phyloP scores from a whole-genome alignment of 2,113 vertebrate genomes.

The Scalopus aquaticus region DNA sequence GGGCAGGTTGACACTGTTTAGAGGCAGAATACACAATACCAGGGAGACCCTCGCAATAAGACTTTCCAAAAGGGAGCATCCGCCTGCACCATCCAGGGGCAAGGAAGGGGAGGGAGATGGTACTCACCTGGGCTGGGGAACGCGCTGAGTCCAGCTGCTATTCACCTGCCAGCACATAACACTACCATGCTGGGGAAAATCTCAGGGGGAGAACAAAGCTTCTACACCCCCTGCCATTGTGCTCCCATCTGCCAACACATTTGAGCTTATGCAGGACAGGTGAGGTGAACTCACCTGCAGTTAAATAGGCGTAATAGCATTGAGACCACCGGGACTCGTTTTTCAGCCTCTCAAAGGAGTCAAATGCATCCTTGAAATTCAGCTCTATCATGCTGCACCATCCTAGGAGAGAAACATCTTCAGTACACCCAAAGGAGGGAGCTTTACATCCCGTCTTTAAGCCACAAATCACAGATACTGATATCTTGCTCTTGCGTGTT shows the following conservation, averaged over 20 bases:
- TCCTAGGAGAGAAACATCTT: conserved; percentile 84
- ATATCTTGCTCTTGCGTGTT: background rate
- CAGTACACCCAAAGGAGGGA: background rate
- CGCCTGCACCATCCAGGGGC: accelerated
- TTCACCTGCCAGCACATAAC: background rate
- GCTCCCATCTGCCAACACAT: accelerated
- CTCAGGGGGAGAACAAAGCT: accelerated
- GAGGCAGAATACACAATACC: background rate
- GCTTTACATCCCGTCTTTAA: accelerated
- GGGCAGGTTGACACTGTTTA: background rate
- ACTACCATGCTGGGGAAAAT: too few relatives aligned
- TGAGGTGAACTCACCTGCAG: conserved; percentile 88
- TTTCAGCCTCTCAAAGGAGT: conserved; percentile 96
- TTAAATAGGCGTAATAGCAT: conserved; percentile 98
- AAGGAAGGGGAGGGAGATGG: accelerated
- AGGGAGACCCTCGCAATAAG: background rate
- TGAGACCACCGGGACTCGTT: conserved; percentile 99
- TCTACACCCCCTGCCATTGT: accelerated
- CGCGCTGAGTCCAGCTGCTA: accelerated
- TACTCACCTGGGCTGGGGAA: background rate
- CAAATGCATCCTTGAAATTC: conserved; percentile 95
- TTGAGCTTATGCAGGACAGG: accelerated
- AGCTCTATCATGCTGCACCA: conserved; percentile 99
- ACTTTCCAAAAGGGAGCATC: background rate
- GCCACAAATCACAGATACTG: background rate